Conservation (phyloP, 2,113 vertebrate genomes). For the Thalassarche chlororhynchos region DNA sequence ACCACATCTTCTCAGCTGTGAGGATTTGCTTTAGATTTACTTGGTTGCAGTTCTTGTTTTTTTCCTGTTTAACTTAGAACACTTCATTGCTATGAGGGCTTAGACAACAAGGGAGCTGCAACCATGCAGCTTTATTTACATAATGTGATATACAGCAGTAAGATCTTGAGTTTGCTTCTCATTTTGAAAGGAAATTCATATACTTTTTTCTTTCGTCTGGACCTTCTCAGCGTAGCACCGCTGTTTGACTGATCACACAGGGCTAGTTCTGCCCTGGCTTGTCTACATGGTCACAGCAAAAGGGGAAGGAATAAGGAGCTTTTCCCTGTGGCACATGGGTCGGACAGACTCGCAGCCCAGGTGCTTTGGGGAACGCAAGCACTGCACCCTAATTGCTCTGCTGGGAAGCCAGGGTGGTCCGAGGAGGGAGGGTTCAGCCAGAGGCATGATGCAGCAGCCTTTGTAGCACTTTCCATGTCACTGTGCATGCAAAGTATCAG, state of each 20-base stretch:
- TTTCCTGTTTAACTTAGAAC: not conserved
- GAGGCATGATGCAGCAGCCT: not conserved
- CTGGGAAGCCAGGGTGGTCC: not conserved
- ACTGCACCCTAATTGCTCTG: not conserved
- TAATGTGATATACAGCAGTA: not conserved
- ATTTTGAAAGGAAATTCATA: not conserved
- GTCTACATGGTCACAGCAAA: not conserved
- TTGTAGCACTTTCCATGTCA: not conserved
- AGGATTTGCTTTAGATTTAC: not conserved
- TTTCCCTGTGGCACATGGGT: not conserved
- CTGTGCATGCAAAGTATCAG: not conserved
- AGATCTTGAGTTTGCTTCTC: not conserved
- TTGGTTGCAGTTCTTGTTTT: not conserved
- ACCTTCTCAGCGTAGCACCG: not conserved
- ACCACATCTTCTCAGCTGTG: not conserved
- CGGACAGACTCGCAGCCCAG: accelerated
- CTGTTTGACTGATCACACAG: not conserved
- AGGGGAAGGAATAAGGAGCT: not conserved
- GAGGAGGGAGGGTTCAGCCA: not conserved
- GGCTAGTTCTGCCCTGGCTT: not conserved
- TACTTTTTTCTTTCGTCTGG: not conserved
- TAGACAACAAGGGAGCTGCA: not conserved
- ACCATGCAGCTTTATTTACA: not conserved
- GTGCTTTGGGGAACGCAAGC: not conserved
- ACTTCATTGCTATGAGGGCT: not conserved